Percentiles rank a stretch among this genome's conserved stretches.
Evolutionary conservation across 1,140 invertebrate genomes (phyloP).

Genomic region (Geopemphigus sp.): DNA sequence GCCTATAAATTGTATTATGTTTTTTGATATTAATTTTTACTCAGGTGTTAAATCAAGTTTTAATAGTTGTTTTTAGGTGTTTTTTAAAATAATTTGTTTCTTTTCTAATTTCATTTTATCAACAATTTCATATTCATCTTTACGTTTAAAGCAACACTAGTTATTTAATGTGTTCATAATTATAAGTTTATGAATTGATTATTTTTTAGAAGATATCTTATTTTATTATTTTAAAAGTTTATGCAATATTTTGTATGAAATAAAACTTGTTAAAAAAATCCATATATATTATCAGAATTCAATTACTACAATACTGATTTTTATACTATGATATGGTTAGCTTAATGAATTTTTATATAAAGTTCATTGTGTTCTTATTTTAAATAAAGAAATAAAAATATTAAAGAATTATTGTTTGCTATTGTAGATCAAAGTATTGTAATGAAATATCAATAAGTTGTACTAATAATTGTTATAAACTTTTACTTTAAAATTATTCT

Average conservation of each 20-base stretch:
- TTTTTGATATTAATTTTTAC: neutral
- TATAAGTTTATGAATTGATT: no score
- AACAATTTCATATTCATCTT: no score
- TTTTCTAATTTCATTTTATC: no score
- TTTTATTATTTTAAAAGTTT: neutral
- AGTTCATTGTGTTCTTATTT: slow-evolving; percentile 3
- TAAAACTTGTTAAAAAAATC: neutral
- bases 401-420: slow-evolving; percentile 12
- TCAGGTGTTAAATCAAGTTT: neutral
- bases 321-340: neutral
- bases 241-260: neutral
- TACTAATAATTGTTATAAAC: neutral
- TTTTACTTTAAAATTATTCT: neutral
- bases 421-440: neutral
- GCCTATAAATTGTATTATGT: neutral
- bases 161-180: no score
- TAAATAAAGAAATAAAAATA: neutral
- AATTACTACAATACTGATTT: no score
- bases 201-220: no score
- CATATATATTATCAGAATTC: neutral
- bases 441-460: slow-evolving; percentile 10
- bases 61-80: neutral
- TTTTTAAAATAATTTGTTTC: neutral
- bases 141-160: no score
- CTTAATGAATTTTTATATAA: no score